Percentiles rank a stretch among this genome's conserved stretches.
Conservation (phyloP, 2,888 invertebrate species). For the Drosophila hamatofila region DNA sequence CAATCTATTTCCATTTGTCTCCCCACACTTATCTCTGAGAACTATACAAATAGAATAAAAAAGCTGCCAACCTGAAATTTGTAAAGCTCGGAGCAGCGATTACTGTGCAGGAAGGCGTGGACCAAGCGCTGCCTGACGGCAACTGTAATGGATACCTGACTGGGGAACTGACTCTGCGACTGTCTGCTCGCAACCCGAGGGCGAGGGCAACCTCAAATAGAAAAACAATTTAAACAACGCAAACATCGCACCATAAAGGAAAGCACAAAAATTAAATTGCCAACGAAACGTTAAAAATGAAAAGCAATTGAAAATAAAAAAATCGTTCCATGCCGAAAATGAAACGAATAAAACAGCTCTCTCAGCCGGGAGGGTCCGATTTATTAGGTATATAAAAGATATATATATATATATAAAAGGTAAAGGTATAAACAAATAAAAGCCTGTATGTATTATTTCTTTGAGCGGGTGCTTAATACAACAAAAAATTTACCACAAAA, state of each 20-base stretch:
- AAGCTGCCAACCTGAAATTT: slow-evolving; percentile 62
- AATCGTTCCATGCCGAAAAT: slow-evolving; percentile 31
- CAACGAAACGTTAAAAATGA: slow-evolving; percentile 46
- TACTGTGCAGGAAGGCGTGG: slow-evolving; percentile 57
- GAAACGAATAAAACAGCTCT: slow-evolving; percentile 11
- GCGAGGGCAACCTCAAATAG: slow-evolving; percentile 72
- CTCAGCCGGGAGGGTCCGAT: not conserved
- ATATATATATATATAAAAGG: not conserved
- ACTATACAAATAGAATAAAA: slow-evolving; percentile 9
- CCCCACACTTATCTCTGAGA: not conserved
- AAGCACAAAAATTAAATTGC: slow-evolving; percentile 74
- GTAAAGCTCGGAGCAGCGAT: slow-evolving; percentile 60
- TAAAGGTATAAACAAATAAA: not conserved
- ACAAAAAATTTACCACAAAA: not conserved
- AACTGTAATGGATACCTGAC: slow-evolving; percentile 67
- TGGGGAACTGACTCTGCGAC: slow-evolving; percentile 43
- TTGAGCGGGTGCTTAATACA: not conserved
- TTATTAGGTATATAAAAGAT: not conserved
- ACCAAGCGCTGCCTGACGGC: slow-evolving; percentile 39
- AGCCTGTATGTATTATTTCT: not conserved
- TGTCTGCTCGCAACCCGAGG: slow-evolving; percentile 36
- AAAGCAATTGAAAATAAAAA: slow-evolving; percentile 35
- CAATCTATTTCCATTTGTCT: not conserved
- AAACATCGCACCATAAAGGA: slow-evolving; percentile 60
- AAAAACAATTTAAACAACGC: slow-evolving; percentile 78